Evolutionary conservation across 2,888 invertebrate species (phyloP), one percentile per base, ranked within the genome.

Genomic region (Parapristionchus giblindavisi): DNA sequence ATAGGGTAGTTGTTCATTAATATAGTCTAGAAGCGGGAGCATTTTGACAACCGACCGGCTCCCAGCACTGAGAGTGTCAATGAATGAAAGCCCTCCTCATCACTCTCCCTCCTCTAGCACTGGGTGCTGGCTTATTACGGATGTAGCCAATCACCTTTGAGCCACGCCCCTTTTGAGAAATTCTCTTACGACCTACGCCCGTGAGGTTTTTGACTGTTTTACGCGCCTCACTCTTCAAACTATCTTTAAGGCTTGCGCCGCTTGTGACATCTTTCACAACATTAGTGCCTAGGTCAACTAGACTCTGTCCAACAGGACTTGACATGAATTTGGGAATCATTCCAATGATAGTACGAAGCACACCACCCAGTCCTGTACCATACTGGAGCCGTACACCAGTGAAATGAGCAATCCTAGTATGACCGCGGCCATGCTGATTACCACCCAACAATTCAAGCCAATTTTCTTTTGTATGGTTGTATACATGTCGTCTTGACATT

Each of bases 1-100:
- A 36, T 36, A 60, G 32, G 60, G 60, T 36, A 32, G 32, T 17
- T 60, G 60, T n/a, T 60, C 34, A n/a, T 60, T n/a, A 60, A 60
- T 60, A 2, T 8, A 34, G 34, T 32, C 11, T 32, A 60, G 34
- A 17, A 60, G 60, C 21, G 60, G 17, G 17, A 60, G 34, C 60
- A 29, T 29, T 14, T 1, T 6, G 56, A 56, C 56, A 56, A 17
- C 27, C 29, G 29, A 56, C 52, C 5, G 21, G 34, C 34, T 3
- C 14, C 3, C 21, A 1, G 14, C n/a, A n/a, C 60, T 60, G n/a
- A n/a, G n/a, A n/a, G n/a, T n/a, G n/a, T n/a, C n/a, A 60, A 8
- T 34, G 60, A 52, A 52, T 52, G 52, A 52, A 52, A 3, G 60
- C 60, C 29, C 60, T 32, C 36, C 60, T 4, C 17, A 60, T 34